phyloP scores from a whole-genome alignment of 2,797 vertebrate genomes.

The Pipistrellus nathusii region DNA sequence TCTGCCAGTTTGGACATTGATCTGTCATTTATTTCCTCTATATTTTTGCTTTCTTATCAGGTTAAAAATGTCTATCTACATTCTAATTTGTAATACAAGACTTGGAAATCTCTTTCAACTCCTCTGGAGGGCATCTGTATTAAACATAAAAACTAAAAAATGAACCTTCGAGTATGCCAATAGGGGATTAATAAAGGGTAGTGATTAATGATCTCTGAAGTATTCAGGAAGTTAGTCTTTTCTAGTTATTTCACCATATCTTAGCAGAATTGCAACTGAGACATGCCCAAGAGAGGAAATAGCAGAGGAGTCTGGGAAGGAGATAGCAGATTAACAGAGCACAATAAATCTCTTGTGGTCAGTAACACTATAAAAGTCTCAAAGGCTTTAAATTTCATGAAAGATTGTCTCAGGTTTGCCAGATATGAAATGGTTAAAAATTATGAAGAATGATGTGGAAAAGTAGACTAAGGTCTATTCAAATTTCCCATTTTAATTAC shows the following conservation, averaged over 20 bases:
- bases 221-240: neutral
- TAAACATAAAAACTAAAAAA: slow-evolving; percentile 51
- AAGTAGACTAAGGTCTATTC: neutral
- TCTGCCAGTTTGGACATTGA: neutral
- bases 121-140: neutral
- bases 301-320: neutral
- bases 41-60: neutral
- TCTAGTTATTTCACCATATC: neutral
- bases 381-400: neutral
- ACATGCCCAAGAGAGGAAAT: neutral
- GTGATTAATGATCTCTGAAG: neutral
- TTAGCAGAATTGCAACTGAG: neutral
- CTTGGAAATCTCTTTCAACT: neutral
- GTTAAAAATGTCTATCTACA: neutral
- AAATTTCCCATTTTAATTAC: neutral
- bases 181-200: neutral
- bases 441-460: neutral
- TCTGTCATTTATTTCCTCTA: neutral
- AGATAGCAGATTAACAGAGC: neutral
- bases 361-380: neutral
- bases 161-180: neutral
- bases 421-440: slow-evolving; percentile 2
- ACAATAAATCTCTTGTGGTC: neutral
- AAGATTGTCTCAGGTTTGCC: neutral
- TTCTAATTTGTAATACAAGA: slow-evolving; percentile 4